phyloP scores from a whole-genome alignment of 2,797 vertebrate genomes.

The Acrossocheilus wenchowensis region DNA sequence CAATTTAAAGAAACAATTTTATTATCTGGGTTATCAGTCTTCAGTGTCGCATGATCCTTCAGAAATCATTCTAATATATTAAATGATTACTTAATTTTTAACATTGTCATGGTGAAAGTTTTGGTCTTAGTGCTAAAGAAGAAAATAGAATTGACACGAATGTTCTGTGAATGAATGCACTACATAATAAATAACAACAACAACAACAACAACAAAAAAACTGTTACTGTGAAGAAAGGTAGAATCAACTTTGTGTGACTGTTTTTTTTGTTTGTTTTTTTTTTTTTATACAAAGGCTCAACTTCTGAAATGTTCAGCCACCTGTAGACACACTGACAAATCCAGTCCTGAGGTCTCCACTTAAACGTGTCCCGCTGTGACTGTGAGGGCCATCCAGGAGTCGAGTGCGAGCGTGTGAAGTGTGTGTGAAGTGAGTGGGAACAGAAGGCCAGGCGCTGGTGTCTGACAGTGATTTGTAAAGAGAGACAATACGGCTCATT shows the following conservation, averaged over 20 bases:
- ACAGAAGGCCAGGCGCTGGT: constrained; percentile 79
- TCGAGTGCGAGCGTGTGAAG: constrained; percentile 57
- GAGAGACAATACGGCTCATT: constrained; percentile 80
- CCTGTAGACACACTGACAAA: constrained; percentile 64
- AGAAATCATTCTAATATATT: not conserved
- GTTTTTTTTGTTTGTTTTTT: too few relatives aligned
- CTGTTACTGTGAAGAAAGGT: not conserved
- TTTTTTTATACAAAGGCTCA: not conserved
- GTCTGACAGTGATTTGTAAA: constrained; percentile 86
- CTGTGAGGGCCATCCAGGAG: constrained; percentile 45
- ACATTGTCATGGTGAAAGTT: not conserved
- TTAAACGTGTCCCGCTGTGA: constrained; percentile 68
- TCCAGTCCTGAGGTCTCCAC: constrained; percentile 60
- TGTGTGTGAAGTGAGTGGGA: constrained; percentile 62
- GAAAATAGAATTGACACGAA: not conserved
- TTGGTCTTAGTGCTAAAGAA: not conserved
- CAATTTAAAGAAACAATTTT: too few relatives aligned
- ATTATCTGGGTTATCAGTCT: not conserved
- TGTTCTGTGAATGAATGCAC: not conserved
- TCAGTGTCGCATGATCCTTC: not conserved
- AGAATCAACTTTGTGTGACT: not conserved
- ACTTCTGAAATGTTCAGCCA: constrained; percentile 55
- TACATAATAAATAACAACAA: not conserved
- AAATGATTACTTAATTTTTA: not conserved
- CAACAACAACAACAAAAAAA: not conserved